Conservation (phyloP, 2,888 invertebrate genomes). For the Gryllus longicercus region DNA sequence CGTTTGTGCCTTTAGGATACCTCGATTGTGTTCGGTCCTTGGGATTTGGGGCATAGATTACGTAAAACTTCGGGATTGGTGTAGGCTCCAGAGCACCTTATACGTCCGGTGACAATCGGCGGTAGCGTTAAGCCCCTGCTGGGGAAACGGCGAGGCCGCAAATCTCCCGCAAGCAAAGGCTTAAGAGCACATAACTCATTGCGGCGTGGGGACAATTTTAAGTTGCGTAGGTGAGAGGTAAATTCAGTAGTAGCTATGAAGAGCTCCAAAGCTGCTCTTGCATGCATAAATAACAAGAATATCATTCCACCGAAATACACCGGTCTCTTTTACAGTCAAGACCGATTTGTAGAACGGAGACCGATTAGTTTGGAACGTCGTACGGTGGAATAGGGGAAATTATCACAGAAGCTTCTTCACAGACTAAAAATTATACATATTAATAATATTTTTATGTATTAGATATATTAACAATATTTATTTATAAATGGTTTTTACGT, state of each 20-base stretch:
- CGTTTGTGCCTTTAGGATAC: not conserved
- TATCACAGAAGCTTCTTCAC: too few species aligned
- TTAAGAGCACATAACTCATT: slow-evolving; percentile 29
- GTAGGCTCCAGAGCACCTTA: slow-evolving; percentile 21
- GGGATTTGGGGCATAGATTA: slow-evolving; percentile 27
- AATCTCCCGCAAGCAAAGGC: slow-evolving; percentile 27
- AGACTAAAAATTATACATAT: too few species aligned
- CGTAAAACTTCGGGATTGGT: slow-evolving; percentile 23
- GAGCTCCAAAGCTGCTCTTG: slow-evolving; percentile 10
- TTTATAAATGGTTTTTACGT: too few species aligned
- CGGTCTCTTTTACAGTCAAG: too few species aligned
- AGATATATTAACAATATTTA: too few species aligned
- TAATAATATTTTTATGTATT: too few species aligned
- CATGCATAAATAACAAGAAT: slow-evolving; percentile 11
- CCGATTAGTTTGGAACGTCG: too few species aligned
- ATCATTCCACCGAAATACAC: not conserved
- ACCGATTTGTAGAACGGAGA: too few species aligned
- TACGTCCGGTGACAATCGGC: slow-evolving; percentile 28
- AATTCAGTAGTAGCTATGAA: slow-evolving; percentile 8
- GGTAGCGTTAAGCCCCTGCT: slow-evolving; percentile 25
- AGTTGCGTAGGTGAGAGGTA: slow-evolving; percentile 2
- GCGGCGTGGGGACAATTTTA: slow-evolving; percentile 11
- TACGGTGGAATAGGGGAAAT: too few species aligned
- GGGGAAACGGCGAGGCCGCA: slow-evolving; percentile 21
- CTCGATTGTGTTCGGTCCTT: not conserved